Percentiles rank a stretch among this genome's conserved stretches.
These are phyloP conservation scores for Chymomyza amoena DNA, from an alignment of 2,888 invertebrate genomes.

Conservation along the genomic window DNA sequence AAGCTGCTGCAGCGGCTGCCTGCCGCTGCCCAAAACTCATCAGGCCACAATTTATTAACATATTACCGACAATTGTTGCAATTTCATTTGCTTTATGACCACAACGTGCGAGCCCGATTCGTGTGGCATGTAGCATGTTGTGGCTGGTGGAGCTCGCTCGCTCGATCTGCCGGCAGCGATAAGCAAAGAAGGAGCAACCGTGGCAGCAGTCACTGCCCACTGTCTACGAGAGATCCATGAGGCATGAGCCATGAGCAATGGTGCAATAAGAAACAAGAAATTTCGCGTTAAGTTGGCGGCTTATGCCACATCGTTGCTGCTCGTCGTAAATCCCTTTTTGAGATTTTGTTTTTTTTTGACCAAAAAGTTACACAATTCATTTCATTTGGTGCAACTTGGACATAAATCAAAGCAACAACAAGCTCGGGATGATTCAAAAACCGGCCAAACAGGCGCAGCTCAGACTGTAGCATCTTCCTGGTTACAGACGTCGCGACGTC, in stretches of 20 bases:
- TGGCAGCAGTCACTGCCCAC: slow-evolving; percentile 32
- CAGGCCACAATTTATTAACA: slow-evolving; percentile 62
- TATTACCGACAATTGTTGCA: slow-evolving; percentile 73
- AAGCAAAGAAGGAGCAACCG: slow-evolving; percentile 37
- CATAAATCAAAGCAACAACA: slow-evolving; percentile 69
- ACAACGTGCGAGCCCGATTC: slow-evolving; percentile 44
- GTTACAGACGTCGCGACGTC: slow-evolving; percentile 58
- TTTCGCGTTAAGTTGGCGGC: slow-evolving; percentile 60
- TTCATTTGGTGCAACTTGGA: slow-evolving; percentile 67
- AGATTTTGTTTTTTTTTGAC: not conserved
- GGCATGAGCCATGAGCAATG: not conserved
- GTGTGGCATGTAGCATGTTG: slow-evolving; percentile 4
- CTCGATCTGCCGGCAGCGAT: slow-evolving; percentile 60
- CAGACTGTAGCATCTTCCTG: not conserved
- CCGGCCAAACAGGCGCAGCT: no score
- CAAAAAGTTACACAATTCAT: slow-evolving; percentile 71
- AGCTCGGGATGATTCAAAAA: slow-evolving; percentile 35
- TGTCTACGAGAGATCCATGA: slow-evolving; percentile 13
- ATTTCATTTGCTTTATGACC: slow-evolving; percentile 70
- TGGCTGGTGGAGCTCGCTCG: slow-evolving; percentile 35
- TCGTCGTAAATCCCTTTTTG: slow-evolving; percentile 18
- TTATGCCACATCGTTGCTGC: slow-evolving; percentile 22
- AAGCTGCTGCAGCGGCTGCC: slow-evolving; percentile 26
- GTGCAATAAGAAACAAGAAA: slow-evolving; percentile 62
- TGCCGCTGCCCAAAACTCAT: not conserved